Conservation (phyloP, 2,888 invertebrate genomes). For the Microctonus brassicae region DNA sequence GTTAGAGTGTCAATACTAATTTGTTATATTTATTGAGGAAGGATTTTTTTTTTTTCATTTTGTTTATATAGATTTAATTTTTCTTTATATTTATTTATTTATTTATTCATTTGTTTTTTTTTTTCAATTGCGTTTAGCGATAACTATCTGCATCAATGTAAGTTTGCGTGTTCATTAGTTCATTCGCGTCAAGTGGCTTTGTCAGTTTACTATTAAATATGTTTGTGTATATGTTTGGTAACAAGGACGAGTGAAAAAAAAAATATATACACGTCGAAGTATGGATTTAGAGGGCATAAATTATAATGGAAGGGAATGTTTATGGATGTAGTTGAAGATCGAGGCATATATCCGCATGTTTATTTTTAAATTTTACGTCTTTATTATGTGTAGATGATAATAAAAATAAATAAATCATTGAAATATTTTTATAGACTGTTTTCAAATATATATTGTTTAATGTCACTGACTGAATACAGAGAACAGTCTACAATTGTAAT, state of each 20-base stretch:
- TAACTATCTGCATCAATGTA: conserved; percentile 35
- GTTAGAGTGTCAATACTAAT: conserved; percentile 60
- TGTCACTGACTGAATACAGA: too few relatives aligned
- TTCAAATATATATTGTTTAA: too few relatives aligned
- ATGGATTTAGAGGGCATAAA: background rate
- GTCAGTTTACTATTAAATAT: background rate
- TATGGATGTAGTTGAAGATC: too few relatives aligned
- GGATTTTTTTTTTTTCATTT: conserved; percentile 11
- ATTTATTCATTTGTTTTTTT: conserved; percentile 40
- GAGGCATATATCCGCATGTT: background rate
- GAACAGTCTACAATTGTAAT: background rate
- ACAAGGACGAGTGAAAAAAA: conserved; percentile 42
- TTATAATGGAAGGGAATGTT: too few relatives aligned
- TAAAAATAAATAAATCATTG: background rate
- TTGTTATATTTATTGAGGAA: conserved; percentile 42
- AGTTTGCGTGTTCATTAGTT: conserved; percentile 60
- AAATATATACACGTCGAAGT: conserved; percentile 14
- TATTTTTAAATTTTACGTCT: background rate
- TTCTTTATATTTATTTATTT: conserved; percentile 43
- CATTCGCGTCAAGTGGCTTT: conserved; percentile 58
- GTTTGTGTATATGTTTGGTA: conserved; percentile 33
- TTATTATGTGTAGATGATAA: background rate
- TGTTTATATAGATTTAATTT: background rate
- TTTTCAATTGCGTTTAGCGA: conserved; percentile 50
- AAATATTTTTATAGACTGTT: background rate